phyloP scores from a whole-genome alignment of 2,888 invertebrate genomes.

The Stramonita haemastoma region DNA sequence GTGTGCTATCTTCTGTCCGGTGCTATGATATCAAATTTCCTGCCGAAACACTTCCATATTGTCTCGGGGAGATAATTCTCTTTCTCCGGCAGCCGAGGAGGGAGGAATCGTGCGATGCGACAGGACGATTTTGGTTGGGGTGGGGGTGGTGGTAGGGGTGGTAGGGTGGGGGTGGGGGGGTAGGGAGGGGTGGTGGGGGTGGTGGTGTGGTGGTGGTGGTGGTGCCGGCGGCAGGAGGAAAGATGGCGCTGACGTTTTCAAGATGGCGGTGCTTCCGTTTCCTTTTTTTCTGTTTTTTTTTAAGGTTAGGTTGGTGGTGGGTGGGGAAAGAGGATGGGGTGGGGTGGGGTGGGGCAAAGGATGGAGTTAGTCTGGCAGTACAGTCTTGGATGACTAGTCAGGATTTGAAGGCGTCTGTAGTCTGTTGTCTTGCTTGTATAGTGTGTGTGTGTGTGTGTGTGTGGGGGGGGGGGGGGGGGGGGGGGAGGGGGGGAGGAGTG shows the following conservation, averaged over 20 bases:
- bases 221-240: conserved; percentile 17
- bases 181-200: background rate
- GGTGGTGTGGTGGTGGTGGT: background rate
- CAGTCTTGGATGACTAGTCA: background rate
- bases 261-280: conserved; percentile 16
- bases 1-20: conserved; percentile 47
- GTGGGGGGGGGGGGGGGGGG: too few relatives aligned
- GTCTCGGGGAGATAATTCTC: conserved; percentile 48
- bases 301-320: too few relatives aligned
- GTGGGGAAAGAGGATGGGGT: too few relatives aligned
- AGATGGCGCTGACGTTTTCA: background rate
- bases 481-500: too few relatives aligned
- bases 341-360: background rate
- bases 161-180: background rate
- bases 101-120: background rate
- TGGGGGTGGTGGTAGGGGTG: background rate
- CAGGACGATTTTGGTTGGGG: conserved; percentile 8
- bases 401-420: conserved; percentile 1
- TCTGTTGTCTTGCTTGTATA: too few relatives aligned
- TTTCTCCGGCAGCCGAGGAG: background rate
- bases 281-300: too few relatives aligned
- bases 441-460: too few relatives aligned
- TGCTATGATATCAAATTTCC: conserved; percentile 52
- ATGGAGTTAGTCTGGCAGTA: background rate
- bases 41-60: conserved; percentile 51